A percentile compares a stretch with the other conserved stretches of the same genome.
phyloP scores from a whole-genome alignment of 2,113 vertebrate species.

The Gila orcuttii region DNA sequence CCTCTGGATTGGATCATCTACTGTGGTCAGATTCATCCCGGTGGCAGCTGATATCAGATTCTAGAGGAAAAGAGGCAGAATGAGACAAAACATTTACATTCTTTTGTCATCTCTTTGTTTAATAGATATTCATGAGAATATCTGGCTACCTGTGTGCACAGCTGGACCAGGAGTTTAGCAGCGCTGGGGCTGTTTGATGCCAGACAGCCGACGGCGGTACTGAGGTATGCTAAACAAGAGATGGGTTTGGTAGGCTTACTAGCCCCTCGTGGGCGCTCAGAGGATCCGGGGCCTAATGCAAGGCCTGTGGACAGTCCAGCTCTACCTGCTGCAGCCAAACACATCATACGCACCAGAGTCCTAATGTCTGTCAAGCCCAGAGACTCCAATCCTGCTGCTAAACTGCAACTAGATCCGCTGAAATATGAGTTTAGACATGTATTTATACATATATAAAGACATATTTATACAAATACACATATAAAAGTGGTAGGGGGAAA shows the following conservation, averaged over 20 bases:
- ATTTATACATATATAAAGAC: no score
- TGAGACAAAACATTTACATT: not conserved
- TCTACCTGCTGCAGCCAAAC: constrained; percentile 92
- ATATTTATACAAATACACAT: no score
- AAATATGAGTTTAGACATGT: not conserved
- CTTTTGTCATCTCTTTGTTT: not conserved
- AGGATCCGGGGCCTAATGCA: constrained; percentile 58
- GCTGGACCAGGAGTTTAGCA: constrained; percentile 92
- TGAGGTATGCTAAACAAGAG: constrained; percentile 95
- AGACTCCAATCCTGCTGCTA: constrained; percentile 97
- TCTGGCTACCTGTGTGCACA: constrained; percentile 89
- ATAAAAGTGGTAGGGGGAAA: no score
- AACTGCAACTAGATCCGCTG: constrained; percentile 97
- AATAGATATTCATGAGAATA: not conserved
- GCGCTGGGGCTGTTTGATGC: constrained; percentile 94
- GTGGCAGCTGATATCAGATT: constrained; percentile 98
- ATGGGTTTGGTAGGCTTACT: constrained; percentile 93
- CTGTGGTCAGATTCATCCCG: constrained; percentile 94
- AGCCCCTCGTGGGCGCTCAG: constrained; percentile 84
- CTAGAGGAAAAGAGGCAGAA: constrained; percentile 66
- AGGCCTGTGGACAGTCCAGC: constrained; percentile 93
- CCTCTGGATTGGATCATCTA: constrained; percentile 95
- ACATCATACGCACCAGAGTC: constrained; percentile 94
- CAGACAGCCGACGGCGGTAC: constrained; percentile 94
- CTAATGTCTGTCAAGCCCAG: constrained; percentile 94